These are phyloP conservation scores for Nerophis ophidion DNA, from an alignment of 2,113 vertebrate genomes.

Conservation along the genomic window DNA sequence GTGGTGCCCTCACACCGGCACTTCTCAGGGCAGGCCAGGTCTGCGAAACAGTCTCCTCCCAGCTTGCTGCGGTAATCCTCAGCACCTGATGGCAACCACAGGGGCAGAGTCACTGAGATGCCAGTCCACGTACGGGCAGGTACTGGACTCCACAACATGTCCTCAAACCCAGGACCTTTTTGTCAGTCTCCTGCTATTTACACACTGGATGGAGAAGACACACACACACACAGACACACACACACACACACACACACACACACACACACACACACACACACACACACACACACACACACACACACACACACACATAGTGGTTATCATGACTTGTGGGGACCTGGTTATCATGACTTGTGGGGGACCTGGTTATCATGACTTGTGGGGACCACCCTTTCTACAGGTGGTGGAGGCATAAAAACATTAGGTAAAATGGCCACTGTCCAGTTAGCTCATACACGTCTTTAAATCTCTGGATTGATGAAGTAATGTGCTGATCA, in stretches of 20 bases:
- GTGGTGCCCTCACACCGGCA: conserved; percentile 96
- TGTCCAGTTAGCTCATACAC: too few species aligned
- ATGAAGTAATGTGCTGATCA: too few species aligned
- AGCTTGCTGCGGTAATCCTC: conserved; percentile 98
- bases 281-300: conserved; percentile 14
- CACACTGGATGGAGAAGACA: conserved; percentile 26
- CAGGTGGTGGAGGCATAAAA: too few species aligned
- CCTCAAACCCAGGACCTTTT: neutral
- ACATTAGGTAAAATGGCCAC: too few species aligned
- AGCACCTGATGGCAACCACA: conserved; percentile 75
- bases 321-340: too few species aligned
- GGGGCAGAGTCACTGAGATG: conserved; percentile 17
- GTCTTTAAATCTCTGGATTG: too few species aligned
- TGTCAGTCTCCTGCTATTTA: conserved; percentile 7
- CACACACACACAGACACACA: conserved; percentile 13
- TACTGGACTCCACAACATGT: neutral
- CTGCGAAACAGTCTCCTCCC: conserved; percentile 95
- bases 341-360: too few species aligned
- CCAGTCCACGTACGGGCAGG: neutral
- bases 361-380: too few species aligned
- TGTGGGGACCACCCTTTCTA: too few species aligned
- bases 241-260: conserved; percentile 8
- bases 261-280: too few species aligned
- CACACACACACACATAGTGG: conserved; percentile 5
- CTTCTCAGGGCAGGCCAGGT: conserved; percentile 94